phyloP scores from a whole-genome alignment of 2,797 vertebrate genomes.

The Xenentodon cancila region DNA sequence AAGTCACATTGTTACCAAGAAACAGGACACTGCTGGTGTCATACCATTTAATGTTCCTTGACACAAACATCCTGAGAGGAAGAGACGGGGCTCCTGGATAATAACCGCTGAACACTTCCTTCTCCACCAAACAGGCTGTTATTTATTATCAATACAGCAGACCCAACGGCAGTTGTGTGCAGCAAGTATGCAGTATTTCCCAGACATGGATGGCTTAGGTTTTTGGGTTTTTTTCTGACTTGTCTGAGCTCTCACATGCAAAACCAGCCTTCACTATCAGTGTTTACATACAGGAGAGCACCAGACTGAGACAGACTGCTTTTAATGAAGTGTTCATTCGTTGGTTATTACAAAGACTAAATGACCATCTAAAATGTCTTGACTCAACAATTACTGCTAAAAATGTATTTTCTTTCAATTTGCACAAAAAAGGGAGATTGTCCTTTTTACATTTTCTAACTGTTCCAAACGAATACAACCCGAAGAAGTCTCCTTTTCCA shows the following conservation, averaged over 20 bases:
- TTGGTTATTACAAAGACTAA: too few species aligned
- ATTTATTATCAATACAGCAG: neutral
- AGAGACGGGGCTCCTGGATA: neutral
- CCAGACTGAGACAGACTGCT: too few species aligned
- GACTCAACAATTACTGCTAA: too few species aligned
- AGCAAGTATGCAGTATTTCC: neutral
- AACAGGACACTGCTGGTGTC: neutral
- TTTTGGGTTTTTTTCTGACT: too few species aligned
- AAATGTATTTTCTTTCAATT: too few species aligned
- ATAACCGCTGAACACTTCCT: neutral
- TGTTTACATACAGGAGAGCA: too few species aligned
- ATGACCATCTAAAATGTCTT: too few species aligned
- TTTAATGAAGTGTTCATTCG: too few species aligned
- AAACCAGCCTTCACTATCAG: too few species aligned
- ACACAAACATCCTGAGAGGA: constrained; percentile 11
- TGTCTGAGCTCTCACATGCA: too few species aligned
- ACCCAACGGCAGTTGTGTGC: neutral
- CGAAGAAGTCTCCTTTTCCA: neutral
- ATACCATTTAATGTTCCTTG: neutral
- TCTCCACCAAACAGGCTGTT: neutral
- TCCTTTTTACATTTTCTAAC: neutral
- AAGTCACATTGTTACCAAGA: neutral
- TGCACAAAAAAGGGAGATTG: too few species aligned
- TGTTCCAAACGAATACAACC: neutral
- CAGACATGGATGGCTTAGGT: too few species aligned